Evolutionary conservation across 1,140 invertebrate genomes (phyloP), one percentile per base, ranked within the genome.

Genomic region (Penaeus indicus): DNA sequence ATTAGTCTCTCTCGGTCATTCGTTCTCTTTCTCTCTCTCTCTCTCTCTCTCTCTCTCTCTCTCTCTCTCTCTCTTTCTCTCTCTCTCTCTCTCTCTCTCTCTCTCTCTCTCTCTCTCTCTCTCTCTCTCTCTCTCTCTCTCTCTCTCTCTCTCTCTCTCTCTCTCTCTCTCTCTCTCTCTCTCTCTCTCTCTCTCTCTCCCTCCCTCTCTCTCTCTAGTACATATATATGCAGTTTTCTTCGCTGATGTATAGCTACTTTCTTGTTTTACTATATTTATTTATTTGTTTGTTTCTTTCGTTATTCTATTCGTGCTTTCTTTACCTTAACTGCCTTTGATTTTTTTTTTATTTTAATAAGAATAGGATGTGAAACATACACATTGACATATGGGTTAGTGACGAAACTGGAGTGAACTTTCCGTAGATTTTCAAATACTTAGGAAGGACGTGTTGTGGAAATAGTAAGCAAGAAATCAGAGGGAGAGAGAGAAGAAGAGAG

Each of bases 61-160:
- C n/a, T 11, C n/a, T 32, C 11, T 32, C n/a, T 75, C n/a, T 75
- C 69, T 75, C 69, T n/a, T 32, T 75, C 69, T 16, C 38, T 75
- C n/a, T 25, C 69, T 32, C 38, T 10, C 38, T 32, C 69, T n/a
- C n/a, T 75, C 69, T 32, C 38, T 25, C n/a, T 32, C 38, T 32
- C 38, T 32, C 38, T 32, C 38, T 32, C 38, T n/a, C 69, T n/a
- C n/a, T n/a, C 69, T n/a, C n/a, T n/a, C 69, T n/a, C n/a, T n/a
- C 69, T n/a, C 69, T 75, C n/a, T n/a, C 69, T 75, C 69, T 75
- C n/a, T n/a, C 69, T n/a, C 69, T 75, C 69, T n/a, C n/a, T 75
- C n/a, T n/a, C 69, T 75, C n/a, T n/a, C 69, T 75, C n/a, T n/a
- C 69, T 75, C 69, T n/a, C 69, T 75, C n/a, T n/a, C 69, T 75